A percentile compares a stretch with the other conserved stretches of the same genome.
phyloP scores from a whole-genome alignment of 1,140 invertebrate species.

The Uloborus diversus region DNA sequence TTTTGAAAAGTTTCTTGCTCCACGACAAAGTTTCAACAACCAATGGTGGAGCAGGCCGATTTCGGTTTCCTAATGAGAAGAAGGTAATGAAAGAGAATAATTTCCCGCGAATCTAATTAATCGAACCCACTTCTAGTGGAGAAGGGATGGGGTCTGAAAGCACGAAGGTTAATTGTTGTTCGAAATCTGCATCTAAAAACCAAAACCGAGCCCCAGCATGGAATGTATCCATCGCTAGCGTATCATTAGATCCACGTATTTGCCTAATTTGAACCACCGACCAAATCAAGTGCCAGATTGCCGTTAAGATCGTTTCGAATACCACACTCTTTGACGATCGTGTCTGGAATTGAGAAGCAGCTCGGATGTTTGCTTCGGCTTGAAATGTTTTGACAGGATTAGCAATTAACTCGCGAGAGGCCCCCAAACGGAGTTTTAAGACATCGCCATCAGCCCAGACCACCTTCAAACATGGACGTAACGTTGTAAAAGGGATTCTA shows the following conservation, averaged over 20 bases:
- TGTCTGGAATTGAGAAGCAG: conserved; percentile 35
- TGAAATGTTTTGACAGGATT: conserved; percentile 49
- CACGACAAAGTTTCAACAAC: too few relatives aligned
- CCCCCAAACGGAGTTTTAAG: conserved; percentile 17
- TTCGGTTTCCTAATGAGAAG: too few relatives aligned
- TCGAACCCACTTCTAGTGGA: too few relatives aligned
- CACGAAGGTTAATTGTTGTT: too few relatives aligned
- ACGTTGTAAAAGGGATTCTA: conserved; percentile 28
- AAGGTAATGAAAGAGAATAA: too few relatives aligned
- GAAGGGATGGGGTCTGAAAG: too few relatives aligned
- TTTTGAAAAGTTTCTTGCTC: too few relatives aligned
- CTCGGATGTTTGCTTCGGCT: conserved; percentile 45
- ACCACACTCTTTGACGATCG: conserved; percentile 30
- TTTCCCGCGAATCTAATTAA: too few relatives aligned
- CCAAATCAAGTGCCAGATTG: conserved; percentile 26
- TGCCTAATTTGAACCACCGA: conserved; percentile 33
- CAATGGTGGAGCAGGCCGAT: too few relatives aligned
- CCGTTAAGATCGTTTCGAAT: conserved; percentile 25
- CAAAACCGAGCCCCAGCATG: too few relatives aligned
- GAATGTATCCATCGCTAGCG: not conserved
- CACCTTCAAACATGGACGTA: conserved; percentile 16
- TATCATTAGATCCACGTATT: conserved; percentile 40
- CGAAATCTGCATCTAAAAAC: too few relatives aligned
- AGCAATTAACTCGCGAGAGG: conserved; percentile 35
- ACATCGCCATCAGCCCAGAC: conserved; percentile 25